phyloP scores from a whole-genome alignment of 2,797 vertebrate species.

The Phrynocephalus forsythii region DNA sequence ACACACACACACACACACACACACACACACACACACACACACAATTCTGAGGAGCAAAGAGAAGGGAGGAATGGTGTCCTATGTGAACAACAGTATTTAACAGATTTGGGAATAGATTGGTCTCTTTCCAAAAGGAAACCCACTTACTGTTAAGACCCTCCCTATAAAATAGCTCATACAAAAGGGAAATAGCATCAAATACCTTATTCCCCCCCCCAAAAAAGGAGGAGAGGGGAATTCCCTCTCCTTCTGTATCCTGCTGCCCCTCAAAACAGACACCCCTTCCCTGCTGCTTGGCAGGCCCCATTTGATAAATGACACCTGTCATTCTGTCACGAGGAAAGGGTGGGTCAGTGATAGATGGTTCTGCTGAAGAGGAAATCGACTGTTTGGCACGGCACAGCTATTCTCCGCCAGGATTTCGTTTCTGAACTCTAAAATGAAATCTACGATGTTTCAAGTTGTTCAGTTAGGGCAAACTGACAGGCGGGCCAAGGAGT shows the following conservation, averaged over 20 bases:
- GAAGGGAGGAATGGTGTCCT: background rate
- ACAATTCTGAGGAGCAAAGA: background rate
- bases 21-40: background rate
- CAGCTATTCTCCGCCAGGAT: constrained; percentile 92
- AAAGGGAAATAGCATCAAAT: constrained; percentile 51
- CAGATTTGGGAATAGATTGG: constrained; percentile 43
- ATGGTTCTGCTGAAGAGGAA: constrained; percentile 97
- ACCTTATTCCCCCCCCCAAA: background rate
- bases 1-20: rapidly evolving
- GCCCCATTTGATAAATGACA: constrained; percentile 99
- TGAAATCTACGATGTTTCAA: constrained; percentile 82
- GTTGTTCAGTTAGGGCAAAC: constrained; percentile 75
- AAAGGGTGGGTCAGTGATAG: constrained; percentile 98
- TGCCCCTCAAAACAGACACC: constrained; percentile 72
- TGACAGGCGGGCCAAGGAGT: constrained; percentile 64
- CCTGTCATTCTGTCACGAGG: constrained; percentile 96
- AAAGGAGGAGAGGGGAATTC: constrained; percentile 16
- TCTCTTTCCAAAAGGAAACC: constrained; percentile 50
- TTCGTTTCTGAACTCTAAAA: constrained; percentile 95
- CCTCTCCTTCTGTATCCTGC: constrained; percentile 31
- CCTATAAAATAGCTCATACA: constrained; percentile 39
- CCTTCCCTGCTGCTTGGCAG: constrained; percentile 84
- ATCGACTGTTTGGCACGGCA: constrained; percentile 96
- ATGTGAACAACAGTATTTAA: constrained; percentile 32
- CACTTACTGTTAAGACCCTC: constrained; percentile 55